Conservation (phyloP, 2,888 invertebrate genomes). For the Polia nebulosa region DNA sequence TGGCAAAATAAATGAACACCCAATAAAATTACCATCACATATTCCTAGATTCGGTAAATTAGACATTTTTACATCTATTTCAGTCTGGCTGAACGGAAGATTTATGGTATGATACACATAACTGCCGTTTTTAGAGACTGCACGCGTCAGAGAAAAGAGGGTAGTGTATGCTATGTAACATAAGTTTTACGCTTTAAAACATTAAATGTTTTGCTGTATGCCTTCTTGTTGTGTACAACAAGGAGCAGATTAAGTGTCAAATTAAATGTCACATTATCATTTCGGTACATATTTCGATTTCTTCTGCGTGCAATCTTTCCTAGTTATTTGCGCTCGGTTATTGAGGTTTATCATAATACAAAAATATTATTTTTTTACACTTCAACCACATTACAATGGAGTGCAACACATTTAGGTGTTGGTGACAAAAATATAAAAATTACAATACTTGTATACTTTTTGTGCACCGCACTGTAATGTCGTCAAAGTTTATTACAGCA, state of each 20-base stretch:
- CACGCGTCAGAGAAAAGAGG: conserved; percentile 27
- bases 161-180: neutral
- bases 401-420: conserved; percentile 22
- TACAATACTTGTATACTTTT: conserved; percentile 51
- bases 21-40: conserved; percentile 64
- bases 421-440: conserved; percentile 60
- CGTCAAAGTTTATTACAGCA: conserved; percentile 44
- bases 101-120: conserved; percentile 37
- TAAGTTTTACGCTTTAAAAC: neutral
- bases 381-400: conserved; percentile 44
- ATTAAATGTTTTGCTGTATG: neutral
- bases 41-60: conserved; percentile 64
- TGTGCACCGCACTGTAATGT: conserved; percentile 52
- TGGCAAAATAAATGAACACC: conserved; percentile 20
- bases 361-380: conserved; percentile 55
- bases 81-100: conserved; percentile 82
- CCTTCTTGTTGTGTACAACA: neutral
- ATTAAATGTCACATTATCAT: too few relatives aligned
- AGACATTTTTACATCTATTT: conserved; percentile 68
- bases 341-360: conserved; percentile 52
- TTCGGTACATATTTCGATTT: neutral
- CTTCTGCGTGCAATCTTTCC: conserved; percentile 23
- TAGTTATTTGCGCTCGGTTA: conserved; percentile 18
- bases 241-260: neutral
- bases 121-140: conserved; percentile 38